Base-by-base conservation (phyloP, 1,140 invertebrate species). In the Leptinotarsa lineolata region DNA sequence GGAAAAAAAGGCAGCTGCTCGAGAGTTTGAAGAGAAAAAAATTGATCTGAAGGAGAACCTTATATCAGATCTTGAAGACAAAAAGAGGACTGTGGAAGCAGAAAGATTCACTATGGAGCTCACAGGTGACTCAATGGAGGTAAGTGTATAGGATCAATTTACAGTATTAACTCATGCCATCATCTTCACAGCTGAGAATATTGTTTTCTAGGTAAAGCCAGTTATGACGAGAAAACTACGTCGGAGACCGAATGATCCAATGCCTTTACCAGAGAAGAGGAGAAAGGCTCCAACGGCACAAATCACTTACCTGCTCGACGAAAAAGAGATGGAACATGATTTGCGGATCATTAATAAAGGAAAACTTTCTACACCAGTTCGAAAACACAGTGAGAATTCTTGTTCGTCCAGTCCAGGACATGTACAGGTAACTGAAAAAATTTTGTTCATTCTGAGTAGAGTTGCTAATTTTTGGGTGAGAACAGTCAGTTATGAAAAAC, bases 21-120 rank as follows among this genome's bases (percentile, higher is more conserved):
- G 95, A 85, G 96, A 98, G 80, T 97, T 96, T 88, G 95, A 98
- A 84, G 96, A 98, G 78, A 97, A 98, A 83, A 97, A 97, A 83
- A 89, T 94, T 77, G 96, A 98, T 83, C 85, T 99, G 13, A 91
- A 93, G 81, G 96, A 98, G 83, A 96, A 92, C 86, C 83, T 99
- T 16, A 88, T 98, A 13, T 89, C 91, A 46, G 96, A 98, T 83
- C 92, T 98, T 83, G 96, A 98, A 83, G 97, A 98, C 75, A 97
- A 97, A 80, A 89, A 92, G 79, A 92, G 93, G 78, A 89, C 92
- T 76, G 95, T 98, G 76, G 96, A 98, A 85, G 89, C 89, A 76
- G 97, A 98, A 83, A 85, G 95, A 65, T 91, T 91, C 75, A 93
- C 86, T 6, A 87, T 92, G 82, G 96, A 98, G 83, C 85, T 98